Percentiles rank a stretch among this genome's conserved stretches.
Evolutionary conservation across 2,113 vertebrate species (phyloP).

Genomic region (Bungarus multicinctus): DNA sequence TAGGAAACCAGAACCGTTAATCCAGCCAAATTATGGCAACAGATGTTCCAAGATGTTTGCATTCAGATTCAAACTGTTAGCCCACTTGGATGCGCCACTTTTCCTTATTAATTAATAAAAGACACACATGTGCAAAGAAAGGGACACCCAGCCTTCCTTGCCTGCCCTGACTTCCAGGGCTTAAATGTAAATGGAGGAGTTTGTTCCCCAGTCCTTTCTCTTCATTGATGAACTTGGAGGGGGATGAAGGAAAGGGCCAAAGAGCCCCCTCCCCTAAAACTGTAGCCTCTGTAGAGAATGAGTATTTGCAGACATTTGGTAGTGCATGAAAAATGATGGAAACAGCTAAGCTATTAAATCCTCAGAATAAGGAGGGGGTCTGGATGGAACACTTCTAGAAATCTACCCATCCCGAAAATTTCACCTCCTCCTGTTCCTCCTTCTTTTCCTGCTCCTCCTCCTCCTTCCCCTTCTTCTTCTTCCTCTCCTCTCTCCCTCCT

Average conservation of each 20-base stretch:
- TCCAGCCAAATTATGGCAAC: slow-evolving; percentile 66
- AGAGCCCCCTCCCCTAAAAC: background rate
- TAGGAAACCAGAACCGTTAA: slow-evolving; percentile 51
- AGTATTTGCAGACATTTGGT: no score
- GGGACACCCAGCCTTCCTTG: slow-evolving; percentile 1
- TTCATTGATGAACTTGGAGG: background rate
- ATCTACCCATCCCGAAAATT: no score
- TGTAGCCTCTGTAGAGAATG: background rate
- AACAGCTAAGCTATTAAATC: no score
- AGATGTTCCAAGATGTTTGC: slow-evolving; percentile 60
- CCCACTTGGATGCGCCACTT: slow-evolving; percentile 48
- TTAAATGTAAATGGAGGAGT: background rate
- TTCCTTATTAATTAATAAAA: slow-evolving; percentile 58
- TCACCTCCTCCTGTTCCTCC: no score
- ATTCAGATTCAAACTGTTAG: slow-evolving; percentile 49
- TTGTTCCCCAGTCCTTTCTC: background rate
- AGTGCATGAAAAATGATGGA: no score
- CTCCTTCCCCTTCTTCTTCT: no score
- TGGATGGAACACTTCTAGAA: no score
- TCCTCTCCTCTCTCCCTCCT: no score
- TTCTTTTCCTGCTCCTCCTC: no score
- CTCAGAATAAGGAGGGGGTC: no score
- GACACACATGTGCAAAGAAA: slow-evolving; percentile 13
- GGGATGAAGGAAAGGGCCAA: background rate
- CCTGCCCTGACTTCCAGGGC: background rate